Base-by-base conservation (phyloP, 2,888 invertebrate species). In the Cremastinae sp. region DNA sequence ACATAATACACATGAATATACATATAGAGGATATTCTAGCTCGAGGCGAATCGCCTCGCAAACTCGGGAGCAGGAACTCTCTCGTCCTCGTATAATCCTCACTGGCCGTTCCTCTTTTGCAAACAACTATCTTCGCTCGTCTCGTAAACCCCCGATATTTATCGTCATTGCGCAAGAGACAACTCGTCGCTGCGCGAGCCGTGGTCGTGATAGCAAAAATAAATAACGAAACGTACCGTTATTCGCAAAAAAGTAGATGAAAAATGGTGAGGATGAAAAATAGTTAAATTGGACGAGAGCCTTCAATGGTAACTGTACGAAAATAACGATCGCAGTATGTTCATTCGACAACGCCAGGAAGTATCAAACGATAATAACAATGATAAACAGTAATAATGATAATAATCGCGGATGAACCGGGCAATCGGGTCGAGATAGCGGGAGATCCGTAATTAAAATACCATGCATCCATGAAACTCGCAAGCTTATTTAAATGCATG, bases 101-200 rank as follows among this genome's bases (percentile, higher is more conserved):
- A 78, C 78, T 70, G 76, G 78, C 80, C 80, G 81, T 80, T 82
- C 84, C 84, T 85, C 84, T 83, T 80, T 81, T 78, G 28, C 28
- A 28, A 28, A 28, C 80, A 81, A 78, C 78, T 80, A 75, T 28
- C 28, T 5, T 28, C 2, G 28, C 74, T 61, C 74, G 78, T 74
- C 76, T 80, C 80, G 78, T 84, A 85, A 85, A 84, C 76, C 79
- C 78, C 76, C 78, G 75, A 83, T 84, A 84, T 85, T 86, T 85
- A 85, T 86, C 82, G 81, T 77, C 79, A 78, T 87, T 86, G 84
- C 83, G 81, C 83, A 83, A 86, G 82, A 78, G 47, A 80, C 76
- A 28, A 28, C 64, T 55, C 69, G 35, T 58, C 65, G 65, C 61
- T n/a, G 58, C 71, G 12, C 9, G 73, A 72, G 77, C 81, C 81